These are phyloP conservation scores for Maccullochella peelii DNA, from an alignment of 2,113 vertebrate genomes.

Conservation along the genomic window DNA sequence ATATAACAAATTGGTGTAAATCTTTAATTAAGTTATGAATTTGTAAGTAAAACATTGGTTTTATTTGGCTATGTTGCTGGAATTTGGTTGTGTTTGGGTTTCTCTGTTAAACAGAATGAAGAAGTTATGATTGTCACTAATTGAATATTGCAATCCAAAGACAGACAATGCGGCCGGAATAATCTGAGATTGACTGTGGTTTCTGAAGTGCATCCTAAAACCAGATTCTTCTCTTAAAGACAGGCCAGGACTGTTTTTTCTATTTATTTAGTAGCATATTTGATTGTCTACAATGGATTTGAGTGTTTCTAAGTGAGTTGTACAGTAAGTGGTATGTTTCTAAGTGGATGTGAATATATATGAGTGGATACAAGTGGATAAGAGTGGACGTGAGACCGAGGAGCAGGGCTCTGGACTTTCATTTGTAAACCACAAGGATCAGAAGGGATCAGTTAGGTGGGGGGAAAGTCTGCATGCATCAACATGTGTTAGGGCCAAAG, in stretches of 20 bases:
- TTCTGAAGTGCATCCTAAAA: background rate
- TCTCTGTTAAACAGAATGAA: background rate
- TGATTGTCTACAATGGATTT: background rate
- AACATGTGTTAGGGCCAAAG: conserved; percentile 2
- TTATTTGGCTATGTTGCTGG: background rate
- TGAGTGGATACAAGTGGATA: background rate
- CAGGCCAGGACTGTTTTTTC: background rate
- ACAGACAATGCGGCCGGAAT: background rate
- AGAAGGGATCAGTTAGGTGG: background rate
- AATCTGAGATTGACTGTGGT: background rate
- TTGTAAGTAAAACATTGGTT: background rate
- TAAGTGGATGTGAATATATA: background rate
- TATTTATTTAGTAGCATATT: background rate
- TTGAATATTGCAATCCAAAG: background rate
- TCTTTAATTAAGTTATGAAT: background rate
- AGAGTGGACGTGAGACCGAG: background rate
- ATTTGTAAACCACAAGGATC: conserved; percentile 10
- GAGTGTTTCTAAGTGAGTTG: background rate
- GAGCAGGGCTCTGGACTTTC: background rate
- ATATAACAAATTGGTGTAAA: background rate
- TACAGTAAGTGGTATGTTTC: background rate
- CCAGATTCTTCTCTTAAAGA: too few species aligned
- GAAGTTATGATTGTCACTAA: too few species aligned
- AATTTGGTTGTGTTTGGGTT: background rate
- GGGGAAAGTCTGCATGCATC: background rate